Conservation (phyloP, 1,140 invertebrate species). For the Aradophagus sp. region DNA sequence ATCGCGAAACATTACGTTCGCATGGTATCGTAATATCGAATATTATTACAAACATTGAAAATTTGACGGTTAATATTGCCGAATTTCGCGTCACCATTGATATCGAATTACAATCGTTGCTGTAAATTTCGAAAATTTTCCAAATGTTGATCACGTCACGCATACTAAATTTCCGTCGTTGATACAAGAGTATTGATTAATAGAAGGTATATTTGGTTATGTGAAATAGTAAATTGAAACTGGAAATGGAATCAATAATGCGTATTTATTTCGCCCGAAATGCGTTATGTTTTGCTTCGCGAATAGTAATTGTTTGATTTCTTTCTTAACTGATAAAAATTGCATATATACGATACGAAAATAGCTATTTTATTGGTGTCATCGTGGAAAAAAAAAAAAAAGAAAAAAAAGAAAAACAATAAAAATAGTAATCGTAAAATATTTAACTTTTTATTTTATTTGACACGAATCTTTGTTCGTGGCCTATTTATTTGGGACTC, state of each 20-base stretch:
- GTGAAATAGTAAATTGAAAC: constrained; percentile 13
- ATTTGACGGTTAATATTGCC: constrained; percentile 28
- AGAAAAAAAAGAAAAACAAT: no score
- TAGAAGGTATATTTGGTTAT: constrained; percentile 5
- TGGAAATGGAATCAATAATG: constrained; percentile 22
- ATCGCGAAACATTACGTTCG: constrained; percentile 12
- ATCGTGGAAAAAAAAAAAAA: no score
- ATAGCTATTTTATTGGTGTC: no score
- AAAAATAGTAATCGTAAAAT: no score
- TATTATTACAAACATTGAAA: constrained; percentile 41
- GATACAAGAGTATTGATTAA: constrained; percentile 20
- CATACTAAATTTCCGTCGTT: neutral
- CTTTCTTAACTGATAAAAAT: no score
- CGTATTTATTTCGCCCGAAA: constrained; percentile 9
- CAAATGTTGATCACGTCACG: constrained; percentile 20
- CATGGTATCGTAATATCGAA: constrained; percentile 34
- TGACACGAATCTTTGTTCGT: no score
- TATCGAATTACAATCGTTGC: constrained; percentile 9
- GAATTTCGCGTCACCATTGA: constrained; percentile 5
- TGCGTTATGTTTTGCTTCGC: no score
- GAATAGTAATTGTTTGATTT: no score
- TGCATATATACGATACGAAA: no score
- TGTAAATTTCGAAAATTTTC: constrained; percentile 20
- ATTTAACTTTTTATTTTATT: no score
- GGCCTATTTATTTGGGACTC: no score